These are phyloP conservation scores for Lasioglossum villosulum DNA, from an alignment of 2,888 invertebrate species.

Conservation along the genomic window DNA sequence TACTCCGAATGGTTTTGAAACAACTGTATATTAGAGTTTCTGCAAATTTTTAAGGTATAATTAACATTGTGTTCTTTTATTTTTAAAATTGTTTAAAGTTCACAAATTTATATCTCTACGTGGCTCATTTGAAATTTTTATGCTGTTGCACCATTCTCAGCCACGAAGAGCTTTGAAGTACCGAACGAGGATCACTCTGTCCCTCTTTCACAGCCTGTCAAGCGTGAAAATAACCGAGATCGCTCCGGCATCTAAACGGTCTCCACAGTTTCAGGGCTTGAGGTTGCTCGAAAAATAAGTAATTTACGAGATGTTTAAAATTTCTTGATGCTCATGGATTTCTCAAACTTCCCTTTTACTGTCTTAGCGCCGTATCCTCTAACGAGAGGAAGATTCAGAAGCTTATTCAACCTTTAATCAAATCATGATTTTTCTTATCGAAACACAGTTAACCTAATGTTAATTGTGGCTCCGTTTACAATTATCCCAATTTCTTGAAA, in stretches of 20 bases:
- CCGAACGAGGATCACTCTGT: slow-evolving; percentile 12
- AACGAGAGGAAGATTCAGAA: not conserved
- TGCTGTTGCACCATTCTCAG: not conserved
- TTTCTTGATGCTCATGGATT: not conserved
- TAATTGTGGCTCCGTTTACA: not conserved
- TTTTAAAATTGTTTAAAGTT: not conserved
- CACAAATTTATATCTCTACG: not conserved
- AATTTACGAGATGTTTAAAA: not conserved
- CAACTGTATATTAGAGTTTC: too few species aligned
- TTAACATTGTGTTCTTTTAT: not conserved
- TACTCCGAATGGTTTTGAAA: not conserved
- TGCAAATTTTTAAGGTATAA: not conserved
- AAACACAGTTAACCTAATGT: not conserved
- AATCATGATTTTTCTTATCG: not conserved
- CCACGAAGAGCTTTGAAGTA: slow-evolving; percentile 1
- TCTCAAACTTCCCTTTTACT: not conserved
- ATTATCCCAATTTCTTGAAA: not conserved
- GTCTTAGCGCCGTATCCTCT: not conserved
- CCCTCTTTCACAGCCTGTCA: slow-evolving; percentile 5
- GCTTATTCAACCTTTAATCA: not conserved
- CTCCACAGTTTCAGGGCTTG: not conserved
- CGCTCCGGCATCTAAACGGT: not conserved
- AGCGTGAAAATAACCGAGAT: slow-evolving; percentile 12
- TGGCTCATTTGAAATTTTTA: not conserved
- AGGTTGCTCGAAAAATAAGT: not conserved